These are phyloP conservation scores for Eupelmus urozonus DNA, from an alignment of 2,888 invertebrate genomes.

Conservation along the genomic window DNA sequence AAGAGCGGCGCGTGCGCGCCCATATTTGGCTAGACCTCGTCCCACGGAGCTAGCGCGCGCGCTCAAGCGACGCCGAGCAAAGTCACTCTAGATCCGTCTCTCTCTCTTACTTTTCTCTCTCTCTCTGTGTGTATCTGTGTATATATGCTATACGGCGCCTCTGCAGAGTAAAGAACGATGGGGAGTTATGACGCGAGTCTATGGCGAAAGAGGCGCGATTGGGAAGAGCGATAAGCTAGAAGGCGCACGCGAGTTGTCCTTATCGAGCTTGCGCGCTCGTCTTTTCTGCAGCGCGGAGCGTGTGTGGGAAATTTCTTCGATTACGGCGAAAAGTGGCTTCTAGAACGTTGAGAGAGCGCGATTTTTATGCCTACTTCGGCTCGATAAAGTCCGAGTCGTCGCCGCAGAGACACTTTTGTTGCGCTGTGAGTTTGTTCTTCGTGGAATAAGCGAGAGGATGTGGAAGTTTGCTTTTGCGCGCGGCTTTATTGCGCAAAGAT, in stretches of 20 bases:
- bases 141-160: background rate
- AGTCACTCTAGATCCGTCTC: slow-evolving; percentile 31
- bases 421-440: background rate
- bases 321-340: background rate
- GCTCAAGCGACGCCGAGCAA: background rate
- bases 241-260: slow-evolving; percentile 12
- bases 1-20: slow-evolving; percentile 52
- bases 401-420: background rate
- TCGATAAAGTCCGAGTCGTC: background rate
- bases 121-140: background rate
- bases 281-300: background rate
- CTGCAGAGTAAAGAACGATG: background rate
- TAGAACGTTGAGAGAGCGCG: background rate
- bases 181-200: slow-evolving; percentile 30
- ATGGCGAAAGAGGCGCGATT: slow-evolving; percentile 39
- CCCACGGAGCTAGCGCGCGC: slow-evolving; percentile 77
- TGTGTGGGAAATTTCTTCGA: background rate
- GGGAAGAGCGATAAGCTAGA: slow-evolving; percentile 10
- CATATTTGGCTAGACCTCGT: slow-evolving; percentile 80
- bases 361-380: background rate
- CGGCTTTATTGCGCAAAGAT: background rate
- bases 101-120: background rate
- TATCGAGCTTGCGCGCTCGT: background rate
- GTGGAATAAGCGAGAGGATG: background rate
- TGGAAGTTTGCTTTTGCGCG: background rate